These are phyloP conservation scores for Pterocles orientalis DNA, from an alignment of 2,113 vertebrate species.

Conservation along the genomic window DNA sequence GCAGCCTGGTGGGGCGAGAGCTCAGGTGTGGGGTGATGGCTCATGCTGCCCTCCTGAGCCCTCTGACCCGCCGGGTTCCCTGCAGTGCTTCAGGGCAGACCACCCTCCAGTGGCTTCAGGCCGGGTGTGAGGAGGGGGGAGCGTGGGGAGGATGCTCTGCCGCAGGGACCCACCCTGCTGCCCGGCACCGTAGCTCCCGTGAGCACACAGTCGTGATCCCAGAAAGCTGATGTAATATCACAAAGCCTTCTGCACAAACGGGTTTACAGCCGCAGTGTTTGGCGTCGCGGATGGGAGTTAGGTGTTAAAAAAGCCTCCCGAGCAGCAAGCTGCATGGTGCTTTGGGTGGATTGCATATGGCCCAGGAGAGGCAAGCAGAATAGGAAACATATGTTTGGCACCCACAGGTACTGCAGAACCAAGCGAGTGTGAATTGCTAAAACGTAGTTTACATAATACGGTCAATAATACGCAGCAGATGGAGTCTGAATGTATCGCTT, in stretches of 20 bases:
- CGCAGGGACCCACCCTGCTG: background rate
- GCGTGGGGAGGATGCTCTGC: background rate
- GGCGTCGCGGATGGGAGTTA: background rate
- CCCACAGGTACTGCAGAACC: conserved; percentile 49
- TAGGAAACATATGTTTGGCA: conserved; percentile 64
- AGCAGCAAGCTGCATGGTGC: background rate
- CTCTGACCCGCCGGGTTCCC: background rate
- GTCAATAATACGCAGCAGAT: conserved; percentile 56
- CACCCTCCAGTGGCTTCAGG: fast-evolving
- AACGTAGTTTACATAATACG: conserved; percentile 53
- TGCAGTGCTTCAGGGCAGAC: fast-evolving
- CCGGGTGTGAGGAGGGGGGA: too few species aligned
- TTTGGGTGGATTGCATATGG: conserved; percentile 16
- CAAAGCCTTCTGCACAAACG: too few species aligned
- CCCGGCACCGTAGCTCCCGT: background rate
- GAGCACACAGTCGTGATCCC: fast-evolving
- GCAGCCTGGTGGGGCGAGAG: fast-evolving
- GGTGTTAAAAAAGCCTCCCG: background rate
- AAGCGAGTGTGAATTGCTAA: conserved; percentile 51
- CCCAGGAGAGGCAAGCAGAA: conserved; percentile 48
- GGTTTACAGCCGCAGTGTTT: background rate
- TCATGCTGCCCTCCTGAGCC: background rate
- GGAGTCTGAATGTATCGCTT: conserved; percentile 29
- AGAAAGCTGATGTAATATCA: background rate
- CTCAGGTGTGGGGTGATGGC: fast-evolving